Evolutionary conservation across 2,113 vertebrate genomes (phyloP).

Genomic region (rabbit (Oryctolagus cuniculus)): mOryCun1.1 NC_091434.1:7914501-7915000

Average conservation of each 20-base stretch:
- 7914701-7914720: too few species aligned
- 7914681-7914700: not conserved
- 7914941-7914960: too few species aligned
- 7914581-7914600: not conserved
- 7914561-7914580: not conserved
- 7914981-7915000: not conserved
- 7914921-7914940: not conserved
- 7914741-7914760: not conserved
- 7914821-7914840: not conserved
- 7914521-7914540: not conserved
- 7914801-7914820: not conserved
- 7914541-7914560: not conserved
- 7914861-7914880: not conserved
- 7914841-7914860: not conserved
- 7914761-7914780: not conserved
- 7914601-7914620: not conserved
- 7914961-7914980: not conserved
- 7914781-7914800: accelerated
- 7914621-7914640: not conserved
- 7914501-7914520: not conserved
- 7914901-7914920: not conserved
- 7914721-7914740: not conserved
- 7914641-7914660: not conserved
- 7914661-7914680: not conserved
- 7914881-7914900: accelerated